A percentile compares a stretch with the other conserved stretches of the same genome.
Evolutionary conservation across 2,113 vertebrate species (phyloP).

Genomic region (Nyctereutes procyonoides): DNA sequence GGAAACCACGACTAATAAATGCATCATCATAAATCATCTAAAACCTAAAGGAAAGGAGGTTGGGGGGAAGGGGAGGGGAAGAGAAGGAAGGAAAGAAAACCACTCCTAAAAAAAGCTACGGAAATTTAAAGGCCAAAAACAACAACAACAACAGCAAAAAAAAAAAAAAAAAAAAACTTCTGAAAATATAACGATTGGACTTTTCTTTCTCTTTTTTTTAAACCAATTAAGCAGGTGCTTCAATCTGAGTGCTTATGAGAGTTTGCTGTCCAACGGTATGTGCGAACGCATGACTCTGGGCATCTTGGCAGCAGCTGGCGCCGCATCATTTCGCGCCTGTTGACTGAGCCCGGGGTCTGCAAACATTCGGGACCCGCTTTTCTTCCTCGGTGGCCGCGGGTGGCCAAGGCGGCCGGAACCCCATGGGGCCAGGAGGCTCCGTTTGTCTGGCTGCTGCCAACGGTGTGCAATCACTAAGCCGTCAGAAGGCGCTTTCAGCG

Average conservation of each 20-base stretch:
- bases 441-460: conserved; percentile 38
- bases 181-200: not conserved
- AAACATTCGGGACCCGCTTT: conserved; percentile 48
- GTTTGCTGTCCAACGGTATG: conserved; percentile 45
- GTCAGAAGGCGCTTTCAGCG: not conserved
- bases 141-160: not conserved
- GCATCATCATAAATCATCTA: conserved; percentile 17
- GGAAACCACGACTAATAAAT: conserved; percentile 8
- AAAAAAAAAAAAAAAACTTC: not conserved
- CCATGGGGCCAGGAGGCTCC: not conserved
- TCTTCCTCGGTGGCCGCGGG: conserved; percentile 10
- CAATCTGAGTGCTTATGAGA: conserved; percentile 37
- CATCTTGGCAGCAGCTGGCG: not conserved
- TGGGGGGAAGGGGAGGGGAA: not conserved
- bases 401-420: not conserved
- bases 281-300: not conserved
- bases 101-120: not conserved
- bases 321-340: not conserved
- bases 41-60: not conserved
- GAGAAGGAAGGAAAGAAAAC: not conserved
- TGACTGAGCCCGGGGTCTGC: conserved; percentile 48
- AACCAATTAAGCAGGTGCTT: conserved; percentile 55
- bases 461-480: conserved; percentile 30
- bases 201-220: not conserved
- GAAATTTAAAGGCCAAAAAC: conserved; percentile 21